Base-by-base conservation (phyloP, 2,797 vertebrate genomes). In the Sebastes diaconus region DNA sequence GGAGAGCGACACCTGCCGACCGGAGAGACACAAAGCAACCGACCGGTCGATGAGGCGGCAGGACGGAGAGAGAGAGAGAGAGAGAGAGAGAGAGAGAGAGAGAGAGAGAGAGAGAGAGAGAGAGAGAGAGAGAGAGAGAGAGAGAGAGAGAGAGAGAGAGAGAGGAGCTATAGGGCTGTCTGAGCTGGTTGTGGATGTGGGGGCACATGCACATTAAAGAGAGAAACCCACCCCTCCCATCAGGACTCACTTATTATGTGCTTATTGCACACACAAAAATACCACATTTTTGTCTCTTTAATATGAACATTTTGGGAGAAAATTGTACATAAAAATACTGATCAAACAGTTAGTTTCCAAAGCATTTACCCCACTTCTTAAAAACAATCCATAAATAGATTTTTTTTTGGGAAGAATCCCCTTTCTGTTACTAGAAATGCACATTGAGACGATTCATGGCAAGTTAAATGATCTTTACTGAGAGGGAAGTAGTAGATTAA, bases 1-100 rank as follows among this genome's bases (percentile, higher is more conserved):
- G 90, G 81, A 90, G 90, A 94, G 95, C 93, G 95, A 95, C 96
- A 94, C 95, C 95, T 95, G 93, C 93, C 87, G 95, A 88, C 89
- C 39, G 80, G 75, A 77, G 42, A 27, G 29, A 58, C 83, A 60
- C 85, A 81, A 73, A 85, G 86, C 87, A 88, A 5, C 77, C 61
- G 73, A 5, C 72, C 61, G 73, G 83, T 89, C 79, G 83, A 88
- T 87, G 84, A 24, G 73, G 85, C 3, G 73, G 85, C 60, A 70
- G 81, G 80, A 87, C 88, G 68, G 61, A 68, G 61, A 81, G 79
- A 80, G 46, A 67, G 3, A 71, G 71, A 68, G 76, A 60, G 64
- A 64, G 77, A 13, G 34, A 13, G 34, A 36, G 34, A 36, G 36
- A 13, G 11, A 36, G 34, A 36, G 34, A 12, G 34, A 36, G 32